These are phyloP conservation scores for Cetoscarus ocellatus DNA, from an alignment of 2,797 vertebrate species.

Conservation along the genomic window DNA sequence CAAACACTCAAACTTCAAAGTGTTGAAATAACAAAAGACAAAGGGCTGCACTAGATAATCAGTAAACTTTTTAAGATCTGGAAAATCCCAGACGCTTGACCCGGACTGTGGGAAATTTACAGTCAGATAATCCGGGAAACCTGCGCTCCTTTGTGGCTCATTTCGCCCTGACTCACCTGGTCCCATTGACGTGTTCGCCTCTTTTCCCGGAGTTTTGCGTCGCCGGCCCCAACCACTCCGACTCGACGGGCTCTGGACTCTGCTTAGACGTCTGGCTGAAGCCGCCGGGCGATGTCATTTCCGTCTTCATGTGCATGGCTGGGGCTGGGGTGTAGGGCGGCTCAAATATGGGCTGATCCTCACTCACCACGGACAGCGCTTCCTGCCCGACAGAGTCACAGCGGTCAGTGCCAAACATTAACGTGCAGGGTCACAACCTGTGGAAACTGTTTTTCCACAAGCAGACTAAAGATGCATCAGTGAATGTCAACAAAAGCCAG, in stretches of 20 bases:
- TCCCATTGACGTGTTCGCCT: constrained; percentile 85
- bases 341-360: constrained; percentile 88
- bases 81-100: constrained; percentile 39
- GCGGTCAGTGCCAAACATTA: constrained; percentile 48
- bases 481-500: background rate
- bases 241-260: constrained; percentile 79
- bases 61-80: constrained; percentile 26
- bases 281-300: constrained; percentile 80
- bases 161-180: constrained; percentile 79
- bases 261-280: constrained; percentile 82
- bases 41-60: background rate
- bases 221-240: constrained; percentile 77
- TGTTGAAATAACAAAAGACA: background rate
- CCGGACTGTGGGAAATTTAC: background rate
- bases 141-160: constrained; percentile 20
- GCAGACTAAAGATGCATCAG: background rate
- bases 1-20: background rate
- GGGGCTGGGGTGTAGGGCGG: constrained; percentile 74
- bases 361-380: constrained; percentile 89
- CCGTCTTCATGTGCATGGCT: constrained; percentile 84
- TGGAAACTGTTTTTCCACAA: constrained; percentile 48
- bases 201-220: constrained; percentile 78
- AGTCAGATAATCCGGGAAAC: constrained; percentile 48
- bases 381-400: constrained; percentile 78
- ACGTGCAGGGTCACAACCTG: constrained; percentile 27